These are phyloP conservation scores for Eutolmus rufibarbis DNA, from an alignment of 2,888 invertebrate species.

Conservation along the genomic window DNA sequence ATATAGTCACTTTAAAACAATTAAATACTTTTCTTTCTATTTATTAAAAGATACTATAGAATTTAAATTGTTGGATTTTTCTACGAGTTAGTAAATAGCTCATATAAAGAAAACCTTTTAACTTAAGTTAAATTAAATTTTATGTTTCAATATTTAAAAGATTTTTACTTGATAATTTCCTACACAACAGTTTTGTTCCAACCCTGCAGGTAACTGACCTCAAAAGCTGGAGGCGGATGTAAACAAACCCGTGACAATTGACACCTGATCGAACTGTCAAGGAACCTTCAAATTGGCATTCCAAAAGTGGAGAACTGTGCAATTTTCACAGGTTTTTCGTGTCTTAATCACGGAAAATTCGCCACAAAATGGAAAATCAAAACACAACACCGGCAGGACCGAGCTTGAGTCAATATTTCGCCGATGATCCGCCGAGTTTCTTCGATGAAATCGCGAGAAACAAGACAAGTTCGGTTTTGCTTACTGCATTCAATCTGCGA, in stretches of 20 bases:
- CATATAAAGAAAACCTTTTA: too few relatives aligned
- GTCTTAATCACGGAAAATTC: neutral
- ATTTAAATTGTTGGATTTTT: too few relatives aligned
- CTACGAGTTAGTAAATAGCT: too few relatives aligned
- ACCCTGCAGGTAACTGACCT: neutral
- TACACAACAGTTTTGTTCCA: neutral
- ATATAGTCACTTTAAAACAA: too few relatives aligned
- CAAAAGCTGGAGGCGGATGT: neutral
- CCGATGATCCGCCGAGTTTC: slow-evolving; percentile 62
- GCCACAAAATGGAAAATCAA: slow-evolving; percentile 46
- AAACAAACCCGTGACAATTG: neutral
- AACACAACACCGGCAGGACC: slow-evolving; percentile 46
- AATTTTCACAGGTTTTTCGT: neutral
- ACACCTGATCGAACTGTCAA: neutral
- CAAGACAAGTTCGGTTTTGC: neutral
- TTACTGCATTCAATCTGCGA: neutral
- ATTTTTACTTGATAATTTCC: neutral
- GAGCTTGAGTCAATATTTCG: slow-evolving; percentile 61
- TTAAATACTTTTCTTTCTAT: too few relatives aligned
- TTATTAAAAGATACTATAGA: too few relatives aligned
- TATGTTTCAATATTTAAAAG: neutral
- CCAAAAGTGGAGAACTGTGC: neutral
- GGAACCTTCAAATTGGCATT: neutral
- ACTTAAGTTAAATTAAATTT: neutral
- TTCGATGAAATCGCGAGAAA: slow-evolving; percentile 58